A percentile compares a stretch with the other conserved stretches of the same genome.
Evolutionary conservation across 2,797 vertebrate genomes (phyloP).

Genomic region (Trachurus trachurus): DNA sequence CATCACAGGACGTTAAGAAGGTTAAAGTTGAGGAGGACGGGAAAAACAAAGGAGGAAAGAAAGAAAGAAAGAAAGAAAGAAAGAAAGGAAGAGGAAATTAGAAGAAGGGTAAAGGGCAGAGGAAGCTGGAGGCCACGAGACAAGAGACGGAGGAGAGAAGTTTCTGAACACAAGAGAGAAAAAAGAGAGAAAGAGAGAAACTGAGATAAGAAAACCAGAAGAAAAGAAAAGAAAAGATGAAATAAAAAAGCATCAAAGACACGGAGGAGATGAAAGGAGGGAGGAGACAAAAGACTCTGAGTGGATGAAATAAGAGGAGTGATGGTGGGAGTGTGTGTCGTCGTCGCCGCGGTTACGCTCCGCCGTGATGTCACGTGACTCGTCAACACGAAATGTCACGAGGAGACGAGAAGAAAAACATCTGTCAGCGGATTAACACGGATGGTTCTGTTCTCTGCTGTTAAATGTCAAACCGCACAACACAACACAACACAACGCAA

Average conservation of each 20-base stretch:
- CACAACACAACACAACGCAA: neutral
- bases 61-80: neutral
- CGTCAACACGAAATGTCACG: slow-evolving; percentile 52
- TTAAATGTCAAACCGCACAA: slow-evolving; percentile 35
- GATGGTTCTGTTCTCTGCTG: slow-evolving; percentile 42
- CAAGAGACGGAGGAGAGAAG: too few relatives aligned
- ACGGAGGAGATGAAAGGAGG: neutral
- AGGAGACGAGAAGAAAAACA: slow-evolving; percentile 7
- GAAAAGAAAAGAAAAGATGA: neutral
- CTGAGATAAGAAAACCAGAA: neutral
- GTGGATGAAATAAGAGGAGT: neutral
- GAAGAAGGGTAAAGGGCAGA: neutral
- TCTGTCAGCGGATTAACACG: slow-evolving; percentile 29
- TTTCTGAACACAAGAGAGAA: too few relatives aligned
- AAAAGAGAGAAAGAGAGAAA: neutral
- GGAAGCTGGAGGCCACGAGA: neutral
- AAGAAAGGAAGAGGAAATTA: neutral
- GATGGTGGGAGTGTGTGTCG: neutral
- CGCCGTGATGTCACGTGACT: neutral
- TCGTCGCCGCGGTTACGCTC: neutral
- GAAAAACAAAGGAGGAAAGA: neutral
- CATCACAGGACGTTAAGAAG: neutral
- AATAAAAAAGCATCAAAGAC: neutral
- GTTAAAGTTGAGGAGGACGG: neutral
- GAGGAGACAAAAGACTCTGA: too few relatives aligned